Evolutionary conservation across 2,113 vertebrate species (phyloP), one percentile per base, ranked within the genome.

Genomic region (Tapirus terrestris): DNA sequence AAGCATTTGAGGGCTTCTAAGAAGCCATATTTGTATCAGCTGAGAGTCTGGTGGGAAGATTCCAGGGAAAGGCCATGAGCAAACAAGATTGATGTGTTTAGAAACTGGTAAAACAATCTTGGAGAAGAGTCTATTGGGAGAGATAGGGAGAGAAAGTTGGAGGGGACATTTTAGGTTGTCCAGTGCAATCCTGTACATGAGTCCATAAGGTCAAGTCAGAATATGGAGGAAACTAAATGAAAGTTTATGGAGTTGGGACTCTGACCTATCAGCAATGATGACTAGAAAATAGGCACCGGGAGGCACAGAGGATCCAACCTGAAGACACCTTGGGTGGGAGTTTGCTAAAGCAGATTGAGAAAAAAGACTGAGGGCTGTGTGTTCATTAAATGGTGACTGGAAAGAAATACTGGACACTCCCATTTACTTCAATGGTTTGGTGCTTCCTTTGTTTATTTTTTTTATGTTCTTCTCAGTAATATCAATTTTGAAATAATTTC

Each of bases 381-480:
- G 10, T 25, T 93, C 72, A 85, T 51, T 73, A 90, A 88, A 81
- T 4, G 17, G 60, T 56, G 31, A 21, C 20, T 72, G 7, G 29
- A 51, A 88, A 63, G 80, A 89, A 95, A 82, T 61, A 77, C 1
- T 73, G 56, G 10, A 61, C 9, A 53, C 73, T 92, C 21, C 31
- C n/a, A 45, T 63, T 51, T 76, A 61, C 56, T 73, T 73, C 43
- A 51, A 9, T 48, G 16, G 2, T 72, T 58, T 85, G n/a, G 29
- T 51, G 20, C 65, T 61, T 81, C n/a, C 25, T 96, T 61, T 76
- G n/a, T 45, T 92, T 89, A 27, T 80, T 83, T 51, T 73, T 13
- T 88, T 91, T 29, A 67, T 67, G 56, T 45, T 87, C 43, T 65
- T 56, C 89, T 77, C 17, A 82, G 56, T 76, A 96, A 94, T 76